These are phyloP conservation scores for Limnephilus marmoratus DNA, from an alignment of 2,888 invertebrate genomes.

Conservation along the genomic window DNA sequence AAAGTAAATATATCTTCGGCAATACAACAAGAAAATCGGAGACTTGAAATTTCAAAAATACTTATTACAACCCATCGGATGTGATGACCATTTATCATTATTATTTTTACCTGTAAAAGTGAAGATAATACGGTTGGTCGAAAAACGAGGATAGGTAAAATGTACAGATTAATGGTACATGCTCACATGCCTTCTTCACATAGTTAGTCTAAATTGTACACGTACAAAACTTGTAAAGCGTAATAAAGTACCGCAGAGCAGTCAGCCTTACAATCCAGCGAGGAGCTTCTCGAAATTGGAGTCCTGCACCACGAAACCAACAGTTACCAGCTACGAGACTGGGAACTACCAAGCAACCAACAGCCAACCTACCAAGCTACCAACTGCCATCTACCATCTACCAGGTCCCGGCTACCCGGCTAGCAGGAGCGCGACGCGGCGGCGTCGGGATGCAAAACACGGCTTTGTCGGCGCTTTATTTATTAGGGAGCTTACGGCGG, in stretches of 20 bases:
- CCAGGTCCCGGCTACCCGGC: not conserved
- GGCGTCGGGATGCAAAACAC: constrained; percentile 62
- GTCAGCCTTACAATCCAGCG: constrained; percentile 31
- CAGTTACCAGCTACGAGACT: not conserved
- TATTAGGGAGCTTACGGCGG: constrained; percentile 56
- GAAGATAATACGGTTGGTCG: not conserved
- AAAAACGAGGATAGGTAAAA: not conserved
- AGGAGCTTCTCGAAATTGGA: constrained; percentile 41
- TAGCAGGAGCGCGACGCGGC: constrained; percentile 52
- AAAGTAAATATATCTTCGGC: no score
- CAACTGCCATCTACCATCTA: not conserved
- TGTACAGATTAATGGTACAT: not conserved
- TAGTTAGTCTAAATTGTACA: not conserved
- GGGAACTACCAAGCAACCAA: not conserved
- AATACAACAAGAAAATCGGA: no score
- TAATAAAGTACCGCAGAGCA: constrained; percentile 21
- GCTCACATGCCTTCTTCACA: not conserved
- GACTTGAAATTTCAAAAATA: no score
- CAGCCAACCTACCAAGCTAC: no score
- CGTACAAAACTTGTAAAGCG: not conserved
- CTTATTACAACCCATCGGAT: no score
- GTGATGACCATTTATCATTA: no score
- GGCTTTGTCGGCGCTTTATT: constrained; percentile 65
- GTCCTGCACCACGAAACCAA: constrained; percentile 17
- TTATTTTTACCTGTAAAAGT: not conserved